Percentiles rank a stretch among this genome's conserved stretches.
These are phyloP conservation scores for Colius striatus DNA, from an alignment of 2,113 vertebrate species.

Conservation along the genomic window DNA sequence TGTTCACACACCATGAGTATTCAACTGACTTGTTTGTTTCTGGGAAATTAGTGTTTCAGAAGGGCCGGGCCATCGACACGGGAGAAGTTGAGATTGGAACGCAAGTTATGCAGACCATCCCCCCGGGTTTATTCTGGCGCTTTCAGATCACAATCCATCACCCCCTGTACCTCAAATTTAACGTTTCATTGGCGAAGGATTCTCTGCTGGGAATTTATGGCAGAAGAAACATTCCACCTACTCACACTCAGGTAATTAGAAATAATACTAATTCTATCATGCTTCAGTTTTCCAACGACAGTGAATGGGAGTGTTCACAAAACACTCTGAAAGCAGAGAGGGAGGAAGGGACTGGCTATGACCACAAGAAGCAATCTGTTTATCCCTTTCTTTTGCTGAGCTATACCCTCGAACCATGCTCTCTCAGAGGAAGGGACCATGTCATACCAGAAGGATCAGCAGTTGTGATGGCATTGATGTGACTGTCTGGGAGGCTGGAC, in stretches of 20 bases:
- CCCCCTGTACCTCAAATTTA: constrained; percentile 96
- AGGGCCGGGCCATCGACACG: constrained; percentile 91
- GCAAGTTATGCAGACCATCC: constrained; percentile 92
- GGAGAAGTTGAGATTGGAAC: constrained; percentile 94
- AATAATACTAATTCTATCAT: not conserved
- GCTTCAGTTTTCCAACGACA: not conserved
- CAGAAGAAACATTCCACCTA: constrained; percentile 95
- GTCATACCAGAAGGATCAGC: not conserved
- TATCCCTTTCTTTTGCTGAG: not conserved
- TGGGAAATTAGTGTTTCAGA: constrained; percentile 83
- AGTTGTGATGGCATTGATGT: not conserved
- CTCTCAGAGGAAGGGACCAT: not conserved
- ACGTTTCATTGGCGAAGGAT: constrained; percentile 93
- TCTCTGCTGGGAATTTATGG: constrained; percentile 97
- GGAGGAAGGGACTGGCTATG: not conserved
- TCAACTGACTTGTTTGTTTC: constrained; percentile 29
- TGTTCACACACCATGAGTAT: not conserved
- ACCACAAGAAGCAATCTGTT: not conserved
- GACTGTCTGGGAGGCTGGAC: not conserved
- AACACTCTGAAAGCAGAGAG: accelerated
- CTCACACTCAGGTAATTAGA: constrained; percentile 93
- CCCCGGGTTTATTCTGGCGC: constrained; percentile 96
- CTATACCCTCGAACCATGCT: accelerated
- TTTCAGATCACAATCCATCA: constrained; percentile 97
- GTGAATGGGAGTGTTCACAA: not conserved